These are phyloP conservation scores for Epinephelus coioides DNA, from an alignment of 2,797 vertebrate species.

Conservation along the genomic window DNA sequence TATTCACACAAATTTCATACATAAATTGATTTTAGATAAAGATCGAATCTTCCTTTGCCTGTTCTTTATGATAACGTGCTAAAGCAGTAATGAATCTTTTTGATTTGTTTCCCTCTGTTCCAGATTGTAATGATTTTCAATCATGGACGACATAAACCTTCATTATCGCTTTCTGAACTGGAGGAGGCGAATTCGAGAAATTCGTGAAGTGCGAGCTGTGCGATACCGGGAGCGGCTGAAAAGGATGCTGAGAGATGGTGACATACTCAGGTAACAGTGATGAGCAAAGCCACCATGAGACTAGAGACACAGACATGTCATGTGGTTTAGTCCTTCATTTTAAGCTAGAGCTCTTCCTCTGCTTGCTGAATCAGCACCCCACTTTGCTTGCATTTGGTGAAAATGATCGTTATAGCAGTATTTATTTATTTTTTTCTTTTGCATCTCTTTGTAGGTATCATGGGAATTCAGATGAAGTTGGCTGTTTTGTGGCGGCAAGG, in stretches of 20 bases:
- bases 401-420: not conserved
- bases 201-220: constrained; percentile 92
- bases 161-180: constrained; percentile 96
- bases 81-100: not conserved
- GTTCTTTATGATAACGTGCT: not conserved
- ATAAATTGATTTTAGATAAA: not conserved
- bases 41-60: not conserved
- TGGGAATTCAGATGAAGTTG: constrained; percentile 96
- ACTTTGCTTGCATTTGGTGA: not conserved
- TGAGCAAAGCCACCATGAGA: not conserved
- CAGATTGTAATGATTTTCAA: constrained; percentile 79
- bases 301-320: not conserved
- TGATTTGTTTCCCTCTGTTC: constrained; percentile 25
- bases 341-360: not conserved
- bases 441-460: constrained; percentile 88
- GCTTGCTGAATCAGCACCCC: not conserved
- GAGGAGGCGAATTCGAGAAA: constrained; percentile 93
- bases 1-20: not conserved
- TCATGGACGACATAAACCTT: constrained; percentile 97
- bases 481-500: constrained; percentile 94
- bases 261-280: constrained; percentile 89
- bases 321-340: not conserved
- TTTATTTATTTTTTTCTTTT: not conserved
- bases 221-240: constrained; percentile 93
- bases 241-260: constrained; percentile 92